phyloP scores from a whole-genome alignment of 2,888 invertebrate genomes.

The Serripes groenlandicus region DNA sequence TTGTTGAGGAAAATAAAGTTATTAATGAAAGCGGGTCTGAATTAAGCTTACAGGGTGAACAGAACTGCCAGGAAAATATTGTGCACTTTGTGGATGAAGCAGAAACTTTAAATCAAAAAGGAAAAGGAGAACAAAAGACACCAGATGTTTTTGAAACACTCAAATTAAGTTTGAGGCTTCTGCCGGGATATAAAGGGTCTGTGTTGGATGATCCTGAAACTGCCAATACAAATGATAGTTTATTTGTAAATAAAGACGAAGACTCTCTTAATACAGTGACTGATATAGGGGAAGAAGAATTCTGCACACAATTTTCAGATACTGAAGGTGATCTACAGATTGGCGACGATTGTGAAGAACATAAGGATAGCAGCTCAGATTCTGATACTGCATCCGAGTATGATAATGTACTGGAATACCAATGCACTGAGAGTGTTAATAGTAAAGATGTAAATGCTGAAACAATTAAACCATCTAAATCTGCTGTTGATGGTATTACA shows the following conservation, averaged over 20 bases:
- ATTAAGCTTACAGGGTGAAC: background rate
- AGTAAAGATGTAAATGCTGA: background rate
- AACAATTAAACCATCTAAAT: constrained; percentile 6
- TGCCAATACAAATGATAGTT: constrained; percentile 40
- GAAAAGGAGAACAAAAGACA: background rate
- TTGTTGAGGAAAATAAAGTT: background rate
- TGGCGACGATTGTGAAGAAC: background rate
- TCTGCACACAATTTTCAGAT: constrained; percentile 53
- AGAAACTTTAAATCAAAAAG: background rate
- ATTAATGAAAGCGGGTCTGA: background rate
- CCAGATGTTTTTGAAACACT: constrained; percentile 9
- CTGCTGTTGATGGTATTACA: constrained; percentile 25
- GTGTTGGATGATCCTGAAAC: constrained; percentile 22
- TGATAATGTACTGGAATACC: background rate
- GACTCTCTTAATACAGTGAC: constrained; percentile 46
- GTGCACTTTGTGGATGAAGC: background rate
- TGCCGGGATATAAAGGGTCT: background rate
- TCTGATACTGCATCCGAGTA: constrained; percentile 11
- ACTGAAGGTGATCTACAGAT: constrained; percentile 23
- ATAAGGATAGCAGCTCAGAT: background rate
- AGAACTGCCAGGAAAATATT: background rate
- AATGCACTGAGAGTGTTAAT: background rate
- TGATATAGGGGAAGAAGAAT: constrained; percentile 39
- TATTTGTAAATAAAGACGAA: constrained; percentile 53
- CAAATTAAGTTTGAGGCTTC: background rate